Conservation (phyloP, 2,113 vertebrate species). For the Pavo muticus region DNA sequence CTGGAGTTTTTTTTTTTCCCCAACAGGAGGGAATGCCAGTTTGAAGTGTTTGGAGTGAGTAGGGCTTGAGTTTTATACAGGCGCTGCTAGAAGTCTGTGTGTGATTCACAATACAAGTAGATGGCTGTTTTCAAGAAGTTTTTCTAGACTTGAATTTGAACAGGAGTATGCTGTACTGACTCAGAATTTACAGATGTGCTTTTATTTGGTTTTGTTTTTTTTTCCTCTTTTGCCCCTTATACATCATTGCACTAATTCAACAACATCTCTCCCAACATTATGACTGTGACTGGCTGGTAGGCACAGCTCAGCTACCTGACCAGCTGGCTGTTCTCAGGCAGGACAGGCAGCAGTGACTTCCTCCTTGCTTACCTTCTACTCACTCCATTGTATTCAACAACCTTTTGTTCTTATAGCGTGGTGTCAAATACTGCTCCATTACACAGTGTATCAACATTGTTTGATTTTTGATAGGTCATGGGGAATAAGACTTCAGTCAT, state of each 20-base stretch:
- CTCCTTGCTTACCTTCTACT: background rate
- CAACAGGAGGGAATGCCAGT: background rate
- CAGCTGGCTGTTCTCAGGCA: background rate
- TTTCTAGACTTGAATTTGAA: background rate
- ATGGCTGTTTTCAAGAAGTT: background rate
- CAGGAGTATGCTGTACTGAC: background rate
- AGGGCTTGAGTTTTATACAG: background rate
- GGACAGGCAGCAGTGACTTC: background rate
- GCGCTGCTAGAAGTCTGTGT: background rate
- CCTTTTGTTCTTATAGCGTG: background rate
- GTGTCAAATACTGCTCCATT: background rate
- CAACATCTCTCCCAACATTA: background rate
- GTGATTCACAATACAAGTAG: background rate
- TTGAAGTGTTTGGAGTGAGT: background rate
- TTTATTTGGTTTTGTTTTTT: rapidly evolving
- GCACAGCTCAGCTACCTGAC: background rate
- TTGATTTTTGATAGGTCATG: background rate
- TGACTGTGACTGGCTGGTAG: background rate
- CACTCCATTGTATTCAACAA: background rate
- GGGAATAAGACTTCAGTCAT: background rate
- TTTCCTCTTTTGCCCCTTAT: background rate
- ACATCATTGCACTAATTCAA: background rate
- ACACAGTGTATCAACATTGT: background rate
- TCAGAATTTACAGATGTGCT: background rate
- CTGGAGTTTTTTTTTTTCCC: background rate